Conservation (phyloP, 2,113 vertebrate species). For the Toxostoma redivivum region DNA sequence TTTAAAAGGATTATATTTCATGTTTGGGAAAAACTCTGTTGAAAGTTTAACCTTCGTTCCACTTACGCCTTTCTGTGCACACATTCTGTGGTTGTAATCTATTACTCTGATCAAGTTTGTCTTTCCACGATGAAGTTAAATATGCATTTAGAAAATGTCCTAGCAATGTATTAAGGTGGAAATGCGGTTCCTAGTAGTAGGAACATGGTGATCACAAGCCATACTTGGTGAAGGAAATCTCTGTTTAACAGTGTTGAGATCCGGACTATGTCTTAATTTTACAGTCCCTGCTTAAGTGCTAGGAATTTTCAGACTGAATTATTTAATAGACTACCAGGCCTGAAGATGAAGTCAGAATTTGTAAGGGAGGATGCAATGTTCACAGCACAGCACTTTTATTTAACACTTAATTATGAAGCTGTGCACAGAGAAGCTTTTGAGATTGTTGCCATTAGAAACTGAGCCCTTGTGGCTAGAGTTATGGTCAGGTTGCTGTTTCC, state of each 20-base stretch:
- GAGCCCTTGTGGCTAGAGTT: slow-evolving; percentile 30
- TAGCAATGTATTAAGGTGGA: neutral
- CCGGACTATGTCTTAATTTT: slow-evolving; percentile 58
- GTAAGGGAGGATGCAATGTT: slow-evolving; percentile 25
- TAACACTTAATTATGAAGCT: slow-evolving; percentile 60
- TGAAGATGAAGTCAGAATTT: slow-evolving; percentile 60
- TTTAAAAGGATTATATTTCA: neutral
- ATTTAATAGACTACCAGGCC: slow-evolving; percentile 31
- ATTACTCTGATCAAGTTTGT: neutral
- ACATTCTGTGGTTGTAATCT: neutral
- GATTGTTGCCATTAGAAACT: slow-evolving; percentile 82
- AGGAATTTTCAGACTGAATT: slow-evolving; percentile 38
- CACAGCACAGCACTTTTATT: slow-evolving; percentile 12
- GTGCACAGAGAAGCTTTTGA: slow-evolving; percentile 64
- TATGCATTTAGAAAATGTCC: neutral
- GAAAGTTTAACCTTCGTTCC: neutral
- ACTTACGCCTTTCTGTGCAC: neutral
- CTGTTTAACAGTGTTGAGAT: slow-evolving; percentile 40
- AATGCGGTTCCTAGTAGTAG: slow-evolving; percentile 60
- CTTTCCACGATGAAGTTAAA: neutral
- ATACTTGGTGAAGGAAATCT: slow-evolving; percentile 9
- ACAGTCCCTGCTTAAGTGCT: slow-evolving; percentile 3
- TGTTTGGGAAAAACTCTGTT: neutral
- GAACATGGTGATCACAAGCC: slow-evolving; percentile 56
- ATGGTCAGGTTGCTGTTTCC: slow-evolving; percentile 64